These are phyloP conservation scores for Cyprinodon tularosa DNA, from an alignment of 2,113 vertebrate genomes.

Conservation along the genomic window DNA sequence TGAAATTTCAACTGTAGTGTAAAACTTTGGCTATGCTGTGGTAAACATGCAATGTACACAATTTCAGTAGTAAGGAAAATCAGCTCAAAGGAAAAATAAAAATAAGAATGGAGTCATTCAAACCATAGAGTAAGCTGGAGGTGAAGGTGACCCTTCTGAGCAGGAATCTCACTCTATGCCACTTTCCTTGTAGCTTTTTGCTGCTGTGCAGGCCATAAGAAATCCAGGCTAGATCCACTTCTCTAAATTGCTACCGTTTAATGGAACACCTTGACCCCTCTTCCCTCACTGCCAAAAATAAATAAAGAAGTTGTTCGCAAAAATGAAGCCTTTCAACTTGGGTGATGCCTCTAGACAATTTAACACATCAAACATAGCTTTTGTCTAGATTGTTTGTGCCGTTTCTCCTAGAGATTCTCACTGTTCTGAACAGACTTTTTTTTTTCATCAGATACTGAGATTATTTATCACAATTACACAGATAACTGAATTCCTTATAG, in stretches of 20 bases:
- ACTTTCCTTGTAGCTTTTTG: slow-evolving; percentile 66
- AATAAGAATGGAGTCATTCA: slow-evolving; percentile 36
- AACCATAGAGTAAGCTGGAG: slow-evolving; percentile 46
- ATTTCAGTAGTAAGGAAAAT: slow-evolving; percentile 8
- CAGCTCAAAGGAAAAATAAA: not conserved
- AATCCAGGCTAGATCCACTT: slow-evolving; percentile 68
- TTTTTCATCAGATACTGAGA: not conserved
- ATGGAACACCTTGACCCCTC: slow-evolving; percentile 75
- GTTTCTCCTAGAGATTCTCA: slow-evolving; percentile 34
- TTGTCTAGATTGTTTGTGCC: slow-evolving; percentile 54
- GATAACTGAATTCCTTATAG: not conserved
- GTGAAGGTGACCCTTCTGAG: slow-evolving; percentile 74
- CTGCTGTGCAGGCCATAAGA: slow-evolving; percentile 61
- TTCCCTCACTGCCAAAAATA: slow-evolving; percentile 65
- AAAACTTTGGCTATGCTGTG: slow-evolving; percentile 33
- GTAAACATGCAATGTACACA: slow-evolving; percentile 16
- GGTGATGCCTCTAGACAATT: slow-evolving; percentile 59
- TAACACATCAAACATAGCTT: slow-evolving; percentile 55
- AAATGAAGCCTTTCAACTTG: slow-evolving; percentile 60
- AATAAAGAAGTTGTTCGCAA: slow-evolving; percentile 64
- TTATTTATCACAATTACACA: not conserved
- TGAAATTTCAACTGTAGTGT: slow-evolving; percentile 30
- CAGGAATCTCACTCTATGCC: slow-evolving; percentile 60
- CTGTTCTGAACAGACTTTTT: slow-evolving; percentile 1
- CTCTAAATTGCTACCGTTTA: slow-evolving; percentile 74